Evolutionary conservation across 2,113 vertebrate species (phyloP), one percentile per base, ranked within the genome.

Genomic region (Strix uralensis): DNA sequence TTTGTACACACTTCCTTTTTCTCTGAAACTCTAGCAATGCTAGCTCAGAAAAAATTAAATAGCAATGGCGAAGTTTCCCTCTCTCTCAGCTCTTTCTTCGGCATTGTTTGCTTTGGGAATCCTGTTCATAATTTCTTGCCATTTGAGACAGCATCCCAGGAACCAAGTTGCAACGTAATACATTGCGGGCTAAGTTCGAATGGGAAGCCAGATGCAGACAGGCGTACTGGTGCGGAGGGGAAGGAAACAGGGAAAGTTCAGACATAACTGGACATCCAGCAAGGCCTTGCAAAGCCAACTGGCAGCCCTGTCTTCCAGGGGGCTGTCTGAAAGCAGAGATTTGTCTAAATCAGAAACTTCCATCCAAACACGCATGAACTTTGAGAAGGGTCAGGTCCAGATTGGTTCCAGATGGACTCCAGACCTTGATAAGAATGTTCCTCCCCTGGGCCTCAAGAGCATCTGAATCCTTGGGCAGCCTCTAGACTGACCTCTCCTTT

Each of bases 1-100:
- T 88, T 92, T 92, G 23, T 58, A 73, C 78, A 95, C 74, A 52
- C 84, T 95, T 95, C 95, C 95, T 90, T 96, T 96, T 97, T 97
- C 78, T 80, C 89, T 67, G 92, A 90, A 92, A 80, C 46, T 92
- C 54, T 72, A 91, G 36, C 70, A 81, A 62, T 3, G 10, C 36
- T 80, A 82, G 29, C 51, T 82, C 46, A 70, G 91, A 91, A 85
- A 86, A 91, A 90, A 87, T 19, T 23, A 61, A 79, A 85, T 15
- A 58, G 17, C 46, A 38, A n/a, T 47, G 77, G n/a, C 0, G 3
- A 80, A 38, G 32, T 81, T 92, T 95, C 71, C 51, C 29, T 67
- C 75, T 83, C 62, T 71, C 52, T 72, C 77, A 74, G 14, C 58
- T 65, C 46, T 88, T 95, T 90, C 67, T 77, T 71, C 49, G 75